Evolutionary conservation across 2,113 vertebrate species (phyloP).

Genomic region (Hippocampus zosterae): DNA sequence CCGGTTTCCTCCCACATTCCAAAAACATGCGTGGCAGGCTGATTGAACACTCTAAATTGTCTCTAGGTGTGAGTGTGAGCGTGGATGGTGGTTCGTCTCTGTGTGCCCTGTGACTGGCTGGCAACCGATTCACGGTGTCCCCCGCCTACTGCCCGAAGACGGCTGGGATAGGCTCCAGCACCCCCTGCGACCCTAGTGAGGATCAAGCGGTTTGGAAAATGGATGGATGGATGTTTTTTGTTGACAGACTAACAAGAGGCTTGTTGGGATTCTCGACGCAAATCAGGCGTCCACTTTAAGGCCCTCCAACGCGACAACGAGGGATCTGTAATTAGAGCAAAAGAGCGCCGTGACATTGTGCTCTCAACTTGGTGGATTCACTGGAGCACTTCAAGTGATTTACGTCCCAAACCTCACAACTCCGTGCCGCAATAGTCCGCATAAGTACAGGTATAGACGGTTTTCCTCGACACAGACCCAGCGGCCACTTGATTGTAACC

Average conservation of each 20-base stretch:
- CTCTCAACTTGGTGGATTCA: conserved; percentile 8
- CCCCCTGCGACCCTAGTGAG: no score
- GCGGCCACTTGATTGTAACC: conserved; percentile 28
- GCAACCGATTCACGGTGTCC: no score
- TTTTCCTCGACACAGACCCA: conserved; percentile 24
- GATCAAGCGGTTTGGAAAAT: no score
- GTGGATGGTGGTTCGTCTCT: no score
- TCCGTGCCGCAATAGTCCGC: conserved; percentile 14
- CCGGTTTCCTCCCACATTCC: no score
- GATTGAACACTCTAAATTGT: no score
- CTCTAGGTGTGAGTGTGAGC: no score
- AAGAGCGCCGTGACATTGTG: conserved; percentile 11
- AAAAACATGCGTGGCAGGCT: no score
- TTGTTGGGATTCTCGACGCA: conserved; percentile 8
- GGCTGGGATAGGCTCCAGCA: no score
- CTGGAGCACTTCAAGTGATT: not conserved
- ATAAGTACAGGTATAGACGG: conserved; percentile 18
- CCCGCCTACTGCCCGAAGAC: no score
- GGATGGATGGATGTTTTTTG: no score
- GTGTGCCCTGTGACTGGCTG: no score
- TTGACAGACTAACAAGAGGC: not conserved
- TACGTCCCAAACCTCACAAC: conserved; percentile 21
- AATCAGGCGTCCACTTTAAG: conserved; percentile 1
- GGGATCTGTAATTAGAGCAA: conserved; percentile 12
- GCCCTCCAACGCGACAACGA: not conserved